These are phyloP conservation scores for Psilanteris sp. DNA, from an alignment of 1,140 invertebrate species.

Conservation along the genomic window DNA sequence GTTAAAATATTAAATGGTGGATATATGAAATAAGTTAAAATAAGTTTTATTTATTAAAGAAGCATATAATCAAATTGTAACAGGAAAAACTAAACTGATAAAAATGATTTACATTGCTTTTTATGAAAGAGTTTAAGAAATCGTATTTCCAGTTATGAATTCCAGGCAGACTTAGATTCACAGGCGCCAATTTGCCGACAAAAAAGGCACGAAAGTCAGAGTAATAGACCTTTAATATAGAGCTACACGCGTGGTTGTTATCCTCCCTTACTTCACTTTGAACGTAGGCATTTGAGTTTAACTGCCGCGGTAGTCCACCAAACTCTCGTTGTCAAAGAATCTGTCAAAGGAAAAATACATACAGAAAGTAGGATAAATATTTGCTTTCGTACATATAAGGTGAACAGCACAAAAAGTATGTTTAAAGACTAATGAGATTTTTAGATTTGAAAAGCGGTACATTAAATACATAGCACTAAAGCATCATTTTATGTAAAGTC, in stretches of 20 bases:
- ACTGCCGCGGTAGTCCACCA: conserved; percentile 30
- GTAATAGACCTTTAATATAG: conserved; percentile 60
- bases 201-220: conserved; percentile 35
- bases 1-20: too few species aligned
- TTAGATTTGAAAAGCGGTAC: conserved; percentile 41
- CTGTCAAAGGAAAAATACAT: conserved; percentile 44
- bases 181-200: conserved; percentile 32
- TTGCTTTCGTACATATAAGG: conserved; percentile 40
- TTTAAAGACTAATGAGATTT: conserved; percentile 57
- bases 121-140: too few species aligned
- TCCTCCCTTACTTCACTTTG: conserved; percentile 47
- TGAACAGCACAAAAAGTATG: conserved; percentile 42
- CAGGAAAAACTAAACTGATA: too few species aligned
- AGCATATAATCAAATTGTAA: too few species aligned
- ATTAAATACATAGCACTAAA: conserved; percentile 19
- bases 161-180: conserved; percentile 27
- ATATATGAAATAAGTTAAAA: too few species aligned
- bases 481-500: conserved; percentile 9
- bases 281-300: conserved; percentile 47
- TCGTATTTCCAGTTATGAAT: too few species aligned
- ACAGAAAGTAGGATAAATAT: conserved; percentile 52
- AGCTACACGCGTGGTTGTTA: conserved; percentile 48
- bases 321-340: conserved; percentile 48
- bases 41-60: too few species aligned
- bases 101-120: too few species aligned